Evolutionary conservation across 1,140 invertebrate species (phyloP), one percentile per base, ranked within the genome.

Genomic region (Leptinotarsa undecemlineata): DNA sequence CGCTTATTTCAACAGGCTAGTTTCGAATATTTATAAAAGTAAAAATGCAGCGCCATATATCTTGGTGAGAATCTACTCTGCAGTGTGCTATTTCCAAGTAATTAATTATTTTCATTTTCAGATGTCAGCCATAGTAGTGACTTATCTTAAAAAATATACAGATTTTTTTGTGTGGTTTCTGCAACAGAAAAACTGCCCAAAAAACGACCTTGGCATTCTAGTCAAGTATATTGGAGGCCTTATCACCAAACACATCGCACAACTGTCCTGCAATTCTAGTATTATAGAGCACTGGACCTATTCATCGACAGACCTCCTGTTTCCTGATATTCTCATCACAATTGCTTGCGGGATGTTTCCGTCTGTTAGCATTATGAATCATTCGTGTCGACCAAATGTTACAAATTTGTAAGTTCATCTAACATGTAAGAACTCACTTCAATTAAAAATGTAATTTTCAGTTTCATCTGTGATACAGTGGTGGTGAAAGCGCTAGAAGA

Each of bases 301-400:
- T 57, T 77, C 75, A n/a, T 74, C 80, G 47, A 74, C 73, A 23
- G 80, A 81, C 75, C 47, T 80, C 19, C 47, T 79, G 6, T 80
- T 82, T 60, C 80, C 78, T 14, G 74, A 79, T 66, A 79, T 85
- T 68, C 88, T 93, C 82, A 87, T 89, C n/a, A 87, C 91, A 57
- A 86, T 94, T 57, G 94, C 92, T 14, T 93, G 93, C 33, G 95
- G 92, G 1, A 94, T 96, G 81, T 97, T 94, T 86, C 93, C 94
- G 0, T 92, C 93, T n/a, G 91, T 92, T 13, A 94, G 93, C 81
- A 91, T 96, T 87, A 92, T 96, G 91, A 97, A 97, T 85, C 95
- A 97, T 87, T 94, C 94, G 15, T 97, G 95, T 84, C 90, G 94
- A 84, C 91, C 95, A 8, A 94, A 92, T 82, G 92, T 96, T 72